Base-by-base conservation (phyloP, 2,888 invertebrate species). In the Dioctria rufipes region DNA sequence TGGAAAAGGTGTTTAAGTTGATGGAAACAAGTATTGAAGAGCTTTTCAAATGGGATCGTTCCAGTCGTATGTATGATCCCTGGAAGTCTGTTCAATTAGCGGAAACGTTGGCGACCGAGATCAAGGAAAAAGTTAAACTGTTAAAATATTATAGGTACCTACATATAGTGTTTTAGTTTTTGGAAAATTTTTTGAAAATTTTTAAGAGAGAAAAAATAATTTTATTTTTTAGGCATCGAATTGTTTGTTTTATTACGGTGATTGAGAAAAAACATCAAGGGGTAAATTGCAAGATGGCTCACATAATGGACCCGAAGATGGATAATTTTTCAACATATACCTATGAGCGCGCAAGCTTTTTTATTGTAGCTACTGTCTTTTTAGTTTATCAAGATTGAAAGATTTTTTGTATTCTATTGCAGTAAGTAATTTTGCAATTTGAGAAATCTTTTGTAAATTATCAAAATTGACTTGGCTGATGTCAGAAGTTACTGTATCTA, bases 191-290 rank as follows among this genome's bases (percentile, higher is more conserved):
- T 2, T 2, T 2, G 60, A 43, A 13, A 37, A 65, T 4, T 65
- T 40, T 54, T 71, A 71, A 73, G 25, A 25, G 25, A 3, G 25
- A 46, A 49, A 49, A 40, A 4, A 37, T 75, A 46, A 25, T 25
- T 25, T 25, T 25, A 25, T 25, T 25, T 25, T 25, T 9, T 80
- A 89, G 89, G 4, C 88, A 89, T 85, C 87, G 89, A 81, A 88
- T 89, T 63, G 86, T 89, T n/a, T 88, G 88, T 60, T 84, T 89
- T 60, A 82, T 89, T 67, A 87, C 89, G 5, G 84, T 89, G 58
- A 86, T 88, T 60, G 89, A 89, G 83, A 89, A 88, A 82, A 87
- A 87, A 80, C 87, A 88, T 80, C 89, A 87, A 82, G 88, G 88
- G 58, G 84, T 88, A 80, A 85, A 85, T 73, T 86, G 86, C 81